Percentiles rank a stretch among this genome's conserved stretches.
Evolutionary conservation across 2,888 invertebrate genomes (phyloP).

Genomic region (Psylliodes chrysocephalus): DNA sequence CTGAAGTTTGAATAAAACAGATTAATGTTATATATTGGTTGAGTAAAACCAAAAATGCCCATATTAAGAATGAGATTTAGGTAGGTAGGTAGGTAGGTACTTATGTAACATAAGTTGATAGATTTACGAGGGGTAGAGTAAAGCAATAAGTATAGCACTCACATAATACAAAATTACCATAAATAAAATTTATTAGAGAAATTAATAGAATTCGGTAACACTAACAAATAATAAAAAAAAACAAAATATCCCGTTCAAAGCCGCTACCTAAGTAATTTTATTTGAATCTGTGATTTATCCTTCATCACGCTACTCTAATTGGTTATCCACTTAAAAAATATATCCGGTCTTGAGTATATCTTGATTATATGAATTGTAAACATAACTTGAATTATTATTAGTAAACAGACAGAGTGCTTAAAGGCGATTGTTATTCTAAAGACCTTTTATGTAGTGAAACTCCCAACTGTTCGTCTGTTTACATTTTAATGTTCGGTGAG

Average conservation of each 20-base stretch:
- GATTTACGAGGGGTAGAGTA: conserved; percentile 44
- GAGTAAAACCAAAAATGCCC: no score
- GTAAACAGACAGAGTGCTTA: conserved; percentile 27
- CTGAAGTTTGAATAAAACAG: no score
- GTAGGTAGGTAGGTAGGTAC: no score
- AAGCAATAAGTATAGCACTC: no score
- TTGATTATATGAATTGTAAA: conserved; percentile 31
- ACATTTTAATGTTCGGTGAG: neutral
- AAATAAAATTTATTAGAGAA: no score
- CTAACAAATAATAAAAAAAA: no score
- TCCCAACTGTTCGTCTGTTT: conserved; percentile 13
- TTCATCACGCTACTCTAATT: conserved; percentile 20
- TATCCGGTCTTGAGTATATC: conserved; percentile 28
- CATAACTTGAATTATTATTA: conserved; percentile 26
- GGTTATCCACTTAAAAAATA: conserved; percentile 22
- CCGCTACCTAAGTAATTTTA: no score
- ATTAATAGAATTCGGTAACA: no score
- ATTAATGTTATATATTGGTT: no score
- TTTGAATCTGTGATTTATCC: conserved; percentile 21
- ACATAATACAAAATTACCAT: no score
- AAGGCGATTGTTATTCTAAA: conserved; percentile 18
- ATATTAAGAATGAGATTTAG: conserved; percentile 46
- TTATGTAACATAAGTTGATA: conserved; percentile 47
- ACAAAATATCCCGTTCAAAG: no score
- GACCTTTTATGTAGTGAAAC: neutral